Evolutionary conservation across 2,888 invertebrate genomes (phyloP), one percentile per base, ranked within the genome.

Genomic region (Terebella lapidaria): DNA sequence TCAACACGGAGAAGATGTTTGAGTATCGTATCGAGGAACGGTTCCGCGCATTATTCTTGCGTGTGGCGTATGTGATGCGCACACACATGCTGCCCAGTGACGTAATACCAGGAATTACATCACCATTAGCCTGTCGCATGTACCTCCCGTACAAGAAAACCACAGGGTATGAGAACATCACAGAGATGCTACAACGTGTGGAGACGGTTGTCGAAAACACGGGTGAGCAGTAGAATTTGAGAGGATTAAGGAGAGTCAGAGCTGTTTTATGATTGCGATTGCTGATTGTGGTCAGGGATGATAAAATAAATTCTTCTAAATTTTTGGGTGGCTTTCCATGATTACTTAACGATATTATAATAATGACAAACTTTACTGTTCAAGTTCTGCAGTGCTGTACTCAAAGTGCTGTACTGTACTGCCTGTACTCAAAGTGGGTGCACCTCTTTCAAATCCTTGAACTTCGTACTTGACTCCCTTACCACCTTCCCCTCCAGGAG

Each of bases 1-100:
- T 57, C 47, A 55, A 61, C 54, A 61, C 59, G 20, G 51, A 55
- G n/a, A 28, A 25, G 28, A 49, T 56, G 51, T 61, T 61, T 59
- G 61, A 61, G 56, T 49, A 25, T 22, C 22, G 29, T 18, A 59
- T 61, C 18, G 61, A 60, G 45, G n/a, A 47, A 5, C 58, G 61
- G 4, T 61, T 61, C 46, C 54, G 59, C 10, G 53, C 55, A 26
- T 58, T 59, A 58, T 61, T 49, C 59, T 26, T 61, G 18, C 54
- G 61, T 5, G 51, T 61, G 22, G 58, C 45, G 15, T 61, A 59
- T 24, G 45, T 47, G 5, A 24, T 24, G 10, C 24, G 18, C 10
- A 42, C 27, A 15, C 22, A 5, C 53, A 10, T 10, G 5, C 26
- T 10, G 10, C 53, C 20, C 10, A 5, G 5, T 5, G 24, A 49